phyloP scores from a whole-genome alignment of 2,113 vertebrate species.

The Etheostoma spectabile region DNA sequence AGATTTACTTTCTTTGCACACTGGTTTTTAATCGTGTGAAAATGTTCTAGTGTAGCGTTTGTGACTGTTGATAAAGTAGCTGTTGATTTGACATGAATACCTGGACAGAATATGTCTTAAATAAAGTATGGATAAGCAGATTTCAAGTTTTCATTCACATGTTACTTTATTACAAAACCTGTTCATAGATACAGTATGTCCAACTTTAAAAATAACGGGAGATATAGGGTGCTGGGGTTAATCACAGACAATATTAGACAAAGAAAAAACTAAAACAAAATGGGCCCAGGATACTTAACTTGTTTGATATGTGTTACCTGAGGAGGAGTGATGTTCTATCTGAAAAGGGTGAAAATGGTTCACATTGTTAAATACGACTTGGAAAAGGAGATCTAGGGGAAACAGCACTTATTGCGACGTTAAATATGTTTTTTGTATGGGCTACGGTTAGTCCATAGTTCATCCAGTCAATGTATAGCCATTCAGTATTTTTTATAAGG shows the following conservation, averaged over 20 bases:
- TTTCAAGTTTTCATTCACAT: not conserved
- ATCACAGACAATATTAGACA: not conserved
- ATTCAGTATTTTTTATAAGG: too few species aligned
- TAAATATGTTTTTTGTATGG: not conserved
- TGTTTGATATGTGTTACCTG: not conserved
- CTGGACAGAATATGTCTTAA: not conserved
- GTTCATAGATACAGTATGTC: not conserved
- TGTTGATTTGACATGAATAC: not conserved
- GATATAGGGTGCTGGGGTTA: not conserved
- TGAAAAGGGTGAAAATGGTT: not conserved
- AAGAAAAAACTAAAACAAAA: not conserved
- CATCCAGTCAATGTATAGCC: too few species aligned
- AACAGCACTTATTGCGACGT: not conserved
- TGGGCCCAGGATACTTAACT: not conserved
- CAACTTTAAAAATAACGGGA: not conserved
- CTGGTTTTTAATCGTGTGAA: slow-evolving; percentile 2
- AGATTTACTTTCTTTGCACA: slow-evolving; percentile 1
- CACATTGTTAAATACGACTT: not conserved
- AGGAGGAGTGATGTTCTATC: not conserved
- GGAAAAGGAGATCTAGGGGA: too few species aligned
- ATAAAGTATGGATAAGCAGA: not conserved
- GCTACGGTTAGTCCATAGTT: too few species aligned
- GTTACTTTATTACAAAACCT: not conserved
- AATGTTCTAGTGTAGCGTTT: not conserved
- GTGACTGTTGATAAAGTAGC: not conserved